Base-by-base conservation (phyloP, 2,888 invertebrate species). In the Ganaspis brasiliensis region DNA sequence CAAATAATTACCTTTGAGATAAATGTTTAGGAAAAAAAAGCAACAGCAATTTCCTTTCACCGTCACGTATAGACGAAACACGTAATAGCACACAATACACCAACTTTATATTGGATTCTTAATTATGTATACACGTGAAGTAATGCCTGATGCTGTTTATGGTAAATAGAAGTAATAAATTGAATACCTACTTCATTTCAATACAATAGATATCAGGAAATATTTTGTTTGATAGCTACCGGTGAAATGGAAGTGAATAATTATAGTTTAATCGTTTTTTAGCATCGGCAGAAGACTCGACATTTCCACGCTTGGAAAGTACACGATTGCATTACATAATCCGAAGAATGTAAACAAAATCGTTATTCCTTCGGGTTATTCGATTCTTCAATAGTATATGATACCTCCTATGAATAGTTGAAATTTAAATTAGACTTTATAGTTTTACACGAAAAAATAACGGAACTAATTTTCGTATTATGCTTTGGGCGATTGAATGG, bases 391-490 rank as follows among this genome's bases (percentile, higher is more conserved):
- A 55, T 55, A 12, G 4, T 19, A 16, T 9, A 16, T 59, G 16
- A n/a, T n/a, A n/a, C 14, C 35, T 9, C 4, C 12, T 35, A 10
- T 10, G 12, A 14, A 40, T 24, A 1, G 0, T 12, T 37, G 14
- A 21, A 21, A 6, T 21, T 21, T 14, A 40, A 40, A 63, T 40
- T 9, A 40, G 12, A 1, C 21, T 63, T 63, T 40, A 40, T 63
- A 16, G 21, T 63, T 40, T 19, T n/a, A 37, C 21, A n/a, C n/a
- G n/a, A 67, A 67, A 45, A 67, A n/a, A 40, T 45, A 67, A 45
- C 10, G 67, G 67, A 67, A 59, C 79, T 14, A 80, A 78, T 80
- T 78, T 78, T 61, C 52, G 76, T 72, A 75, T 80, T 75, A 49
- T 45, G 19, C n/a, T 14, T 24, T 35, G 26, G 26, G 19, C 52